These are phyloP conservation scores for Yasuhikotakia modesta DNA, from an alignment of 2,797 vertebrate species.

Conservation along the genomic window DNA sequence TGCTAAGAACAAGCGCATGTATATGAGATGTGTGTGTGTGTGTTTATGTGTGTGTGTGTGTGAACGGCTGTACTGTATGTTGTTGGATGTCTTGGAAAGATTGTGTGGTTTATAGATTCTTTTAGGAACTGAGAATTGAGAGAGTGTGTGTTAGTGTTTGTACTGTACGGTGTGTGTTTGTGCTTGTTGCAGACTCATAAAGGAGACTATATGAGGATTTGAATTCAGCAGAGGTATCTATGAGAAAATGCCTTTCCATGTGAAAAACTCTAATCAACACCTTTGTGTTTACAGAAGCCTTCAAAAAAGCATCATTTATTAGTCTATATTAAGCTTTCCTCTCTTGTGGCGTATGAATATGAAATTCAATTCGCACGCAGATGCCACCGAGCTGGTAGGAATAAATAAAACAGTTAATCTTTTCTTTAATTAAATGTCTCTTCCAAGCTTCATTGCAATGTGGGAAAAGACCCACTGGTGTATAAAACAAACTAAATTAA, in stretches of 20 bases:
- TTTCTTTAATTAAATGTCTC: constrained; percentile 63
- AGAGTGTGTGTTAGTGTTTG: too few relatives aligned
- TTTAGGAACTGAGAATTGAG: background rate
- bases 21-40: too few relatives aligned
- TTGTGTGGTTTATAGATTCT: background rate
- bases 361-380: constrained; percentile 51
- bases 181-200: too few relatives aligned
- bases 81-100: too few relatives aligned
- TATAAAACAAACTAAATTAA: constrained; percentile 63
- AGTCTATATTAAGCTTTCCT: constrained; percentile 45
- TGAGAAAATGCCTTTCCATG: background rate
- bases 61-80: too few relatives aligned
- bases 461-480: constrained; percentile 54
- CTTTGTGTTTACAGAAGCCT: constrained; percentile 24
- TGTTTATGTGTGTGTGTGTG: too few relatives aligned
- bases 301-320: constrained; percentile 50
- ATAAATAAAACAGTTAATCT: constrained; percentile 61
- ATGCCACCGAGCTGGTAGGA: constrained; percentile 50
- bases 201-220: too few relatives aligned
- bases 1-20: background rate
- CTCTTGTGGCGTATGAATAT: constrained; percentile 47
- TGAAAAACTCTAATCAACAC: constrained; percentile 24
- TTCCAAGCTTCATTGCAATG: constrained; percentile 50
- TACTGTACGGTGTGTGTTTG: too few relatives aligned
- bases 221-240: background rate